Evolutionary conservation across 2,888 invertebrate genomes (phyloP).

Genomic region (Pyrrhia umbra): DNA sequence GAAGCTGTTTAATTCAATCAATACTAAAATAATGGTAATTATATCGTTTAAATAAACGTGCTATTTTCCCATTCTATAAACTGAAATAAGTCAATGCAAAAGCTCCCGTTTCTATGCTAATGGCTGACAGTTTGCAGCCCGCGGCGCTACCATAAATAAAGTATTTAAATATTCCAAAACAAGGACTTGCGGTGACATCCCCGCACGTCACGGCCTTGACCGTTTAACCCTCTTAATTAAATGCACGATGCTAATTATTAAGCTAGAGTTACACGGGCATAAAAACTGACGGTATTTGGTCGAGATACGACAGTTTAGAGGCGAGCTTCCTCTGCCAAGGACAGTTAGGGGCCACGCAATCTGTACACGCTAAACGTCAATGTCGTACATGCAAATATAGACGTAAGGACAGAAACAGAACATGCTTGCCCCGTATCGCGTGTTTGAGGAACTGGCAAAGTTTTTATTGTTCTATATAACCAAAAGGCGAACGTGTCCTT

Average conservation of each 20-base stretch:
- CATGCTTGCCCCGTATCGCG: conserved; percentile 53
- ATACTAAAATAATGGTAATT: conserved; percentile 26
- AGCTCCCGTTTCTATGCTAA: conserved; percentile 57
- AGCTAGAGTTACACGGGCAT: conserved; percentile 48
- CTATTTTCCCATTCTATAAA: conserved; percentile 39
- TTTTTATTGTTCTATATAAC: conserved; percentile 56
- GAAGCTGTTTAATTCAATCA: conserved; percentile 10
- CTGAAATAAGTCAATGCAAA: conserved; percentile 48
- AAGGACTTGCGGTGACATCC: conserved; percentile 63
- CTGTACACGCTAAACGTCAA: conserved; percentile 62
- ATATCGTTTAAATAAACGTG: conserved; percentile 1
- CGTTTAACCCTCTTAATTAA: conserved; percentile 65
- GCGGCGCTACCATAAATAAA: conserved; percentile 57
- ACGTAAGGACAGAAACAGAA: conserved; percentile 46
- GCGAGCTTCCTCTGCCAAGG: conserved; percentile 62
- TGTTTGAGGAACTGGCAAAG: conserved; percentile 56
- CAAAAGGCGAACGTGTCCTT: conserved; percentile 57
- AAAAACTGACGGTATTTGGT: conserved; percentile 39
- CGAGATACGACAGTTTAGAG: conserved; percentile 67
- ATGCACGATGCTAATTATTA: conserved; percentile 71
- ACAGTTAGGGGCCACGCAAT: conserved; percentile 57
- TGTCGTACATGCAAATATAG: conserved; percentile 59
- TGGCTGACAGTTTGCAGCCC: conserved; percentile 38
- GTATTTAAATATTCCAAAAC: conserved; percentile 60
- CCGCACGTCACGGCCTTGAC: conserved; percentile 63